Base-by-base conservation (phyloP, 2,113 vertebrate genomes). In the Ciconia stormi region DNA sequence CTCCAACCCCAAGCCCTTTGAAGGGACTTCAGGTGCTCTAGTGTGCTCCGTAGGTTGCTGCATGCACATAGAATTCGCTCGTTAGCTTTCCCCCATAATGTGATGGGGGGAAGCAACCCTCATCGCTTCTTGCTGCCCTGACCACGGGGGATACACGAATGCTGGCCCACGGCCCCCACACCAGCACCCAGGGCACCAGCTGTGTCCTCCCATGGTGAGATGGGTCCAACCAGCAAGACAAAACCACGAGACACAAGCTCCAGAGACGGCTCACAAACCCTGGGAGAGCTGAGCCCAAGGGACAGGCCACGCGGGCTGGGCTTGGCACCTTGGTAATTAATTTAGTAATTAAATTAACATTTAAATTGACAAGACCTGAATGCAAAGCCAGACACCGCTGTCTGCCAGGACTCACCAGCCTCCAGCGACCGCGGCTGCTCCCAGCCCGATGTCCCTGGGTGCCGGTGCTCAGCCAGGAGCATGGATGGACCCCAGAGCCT, bases 221-320 rank as follows among this genome's bases (percentile, higher is more conserved):
- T 1, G 19, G 52, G 50, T 36, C 53, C 67, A 63, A 80, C 34
- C 50, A 91, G 56, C 40, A 29, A 56, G 34, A 52, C 30, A 3
- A 40, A 56, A 3, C 12, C 78, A 38, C 0, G 9, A 65, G n/a
- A 42, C 25, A 6, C 1, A 0, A 16, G 30, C 58, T 61, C 29
- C 9, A 1, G 67, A 52, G 52, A 8, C 8, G 29, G 5, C n/a
- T 59, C 6, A 0, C 0, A 3, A 87, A 27, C 29, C 65, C 7
- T 17, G 0, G 0, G 42, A 72, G 58, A 56, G 59, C 63, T 3
- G 1, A 63, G 52, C 82, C 82, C 82, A 19, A 19, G 80, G n/a
- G 78, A 53, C 40, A 62, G 46, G 32, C 38, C 14, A 13, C 0
- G 0, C 0, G 0, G 47, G n/a, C 20, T 3, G 6, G 58, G 50